Evolutionary conservation across 2,113 vertebrate species (phyloP).

Genomic region (Grallaria varia): DNA sequence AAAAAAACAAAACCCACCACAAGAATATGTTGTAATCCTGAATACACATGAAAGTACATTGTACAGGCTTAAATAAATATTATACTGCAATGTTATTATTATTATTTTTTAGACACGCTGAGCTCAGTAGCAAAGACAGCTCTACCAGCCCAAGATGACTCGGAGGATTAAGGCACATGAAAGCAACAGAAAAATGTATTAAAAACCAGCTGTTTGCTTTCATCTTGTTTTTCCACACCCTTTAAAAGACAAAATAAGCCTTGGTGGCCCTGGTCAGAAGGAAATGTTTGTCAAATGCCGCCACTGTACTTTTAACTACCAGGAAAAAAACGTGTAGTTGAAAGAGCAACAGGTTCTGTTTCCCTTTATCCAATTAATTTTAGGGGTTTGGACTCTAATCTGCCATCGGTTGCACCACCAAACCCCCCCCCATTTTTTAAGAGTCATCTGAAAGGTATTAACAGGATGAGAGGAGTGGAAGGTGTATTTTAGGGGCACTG

Average conservation of each 20-base stretch:
- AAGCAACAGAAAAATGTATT: background rate
- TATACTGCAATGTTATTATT: background rate
- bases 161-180: background rate
- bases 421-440: background rate
- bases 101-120: background rate
- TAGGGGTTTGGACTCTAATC: constrained; percentile 5
- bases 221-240: constrained; percentile 42
- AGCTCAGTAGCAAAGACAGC: background rate
- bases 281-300: constrained; percentile 29
- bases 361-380: constrained; percentile 25
- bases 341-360: background rate
- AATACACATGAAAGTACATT: background rate
- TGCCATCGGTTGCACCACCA: background rate
- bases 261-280: constrained; percentile 7
- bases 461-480: background rate
- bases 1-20: background rate
- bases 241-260: background rate
- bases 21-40: background rate
- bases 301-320: constrained; percentile 17
- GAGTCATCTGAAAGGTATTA: background rate
- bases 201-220: background rate
- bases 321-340: background rate
- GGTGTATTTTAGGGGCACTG: background rate
- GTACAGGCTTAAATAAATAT: background rate
- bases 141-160: background rate